Base-by-base conservation (phyloP, 2,888 invertebrate genomes). In the Tiliacea aurago region DNA sequence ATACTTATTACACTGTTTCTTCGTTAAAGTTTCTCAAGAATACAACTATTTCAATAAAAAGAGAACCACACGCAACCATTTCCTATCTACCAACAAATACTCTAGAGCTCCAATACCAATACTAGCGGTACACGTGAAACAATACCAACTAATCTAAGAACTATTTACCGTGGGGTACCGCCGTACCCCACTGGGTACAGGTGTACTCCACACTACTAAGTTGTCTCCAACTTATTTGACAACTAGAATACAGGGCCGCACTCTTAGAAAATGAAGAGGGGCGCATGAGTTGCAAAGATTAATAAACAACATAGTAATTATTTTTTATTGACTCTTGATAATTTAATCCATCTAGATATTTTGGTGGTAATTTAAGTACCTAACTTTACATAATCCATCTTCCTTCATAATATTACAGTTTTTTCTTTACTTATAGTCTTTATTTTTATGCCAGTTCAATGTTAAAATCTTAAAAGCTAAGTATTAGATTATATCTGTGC, bases 71-170 rank as follows among this genome's bases (percentile, higher is more conserved):
- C 4, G 10, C 11, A 33, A 37, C 41, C 23, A n/a, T 67, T 65
- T 73, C 6, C 43, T 62, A 45, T 56, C 10, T 43, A 49, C 41
- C 23, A 78, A 73, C 76, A 77, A 81, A 81, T 69, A 69, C 59
- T 33, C 4, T 43, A 45, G 58, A 58, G 63, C 67, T 74, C 68
- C 74, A 73, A 76, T 84, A 73, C 69, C 68, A 81, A 80, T 85
- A 84, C 61, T 20, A 53, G 41, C 4, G 49, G 43, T 76, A 64
- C 83, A 64, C 55, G 70, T 62, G 80, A 66, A 78, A 80, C 78
- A 79, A 81, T 80, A 78, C 63, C 59, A 86, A 85, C 85, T 86
- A 85, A 86, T 86, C 83, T 80, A 80, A 86, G 86, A 85, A 81
- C 86, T 86, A 76, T 86, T 86, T 83, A 84, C 85, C 65, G 75